Base-by-base conservation (phyloP, 2,113 vertebrate species). In the Spheniscus mendiculus region DNA sequence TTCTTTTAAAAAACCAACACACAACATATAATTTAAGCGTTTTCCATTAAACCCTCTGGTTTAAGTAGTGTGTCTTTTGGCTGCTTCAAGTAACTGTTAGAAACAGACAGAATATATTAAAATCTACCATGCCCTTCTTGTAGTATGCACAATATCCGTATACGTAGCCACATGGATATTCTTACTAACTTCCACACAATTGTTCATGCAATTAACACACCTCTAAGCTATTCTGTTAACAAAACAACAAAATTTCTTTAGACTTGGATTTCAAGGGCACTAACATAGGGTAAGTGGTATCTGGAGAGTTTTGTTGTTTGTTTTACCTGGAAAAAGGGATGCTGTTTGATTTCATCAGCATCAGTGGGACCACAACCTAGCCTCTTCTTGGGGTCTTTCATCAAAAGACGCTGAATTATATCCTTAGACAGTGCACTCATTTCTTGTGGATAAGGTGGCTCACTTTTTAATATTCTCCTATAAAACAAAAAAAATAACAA, bases 401-500 rank as follows among this genome's bases (percentile, higher is more conserved):
- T 98, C 94, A 99, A 97, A 94, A 99, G 98, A 44, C 96, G 96
- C 93, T 99, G 99, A 98, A 99, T 99, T 83, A 99, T 95, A 98
- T 99, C 99, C 98, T 99, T 99, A 90, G 99, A 99, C 88, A 98
- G 82, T 32, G 98, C 97, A 67, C 99, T 99, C 98, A 99, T 99
- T 90, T 99, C 99, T 98, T 98, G 99, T 59, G 99, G 98, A 93
- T 99, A 99, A 12, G 99, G 99, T 94, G 99, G 99, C 93, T 99
- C 99, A 90, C 99, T 99, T 98, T 99, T 99, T 89, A 98, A 98
- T 97, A 99, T 99, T 98, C 99, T 99, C 98, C 99, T 99, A 97
- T 27, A 93, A 93, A 86, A 82, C 15, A 84, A 80, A 80, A 93
- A 92, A 91, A 14, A 83, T 93, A 14, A 42, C n/a, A 90, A 38